Evolutionary conservation across 30 jellyfish, hydroid and myxozoan genomes (phyloP).

Genomic region (Pseudorhiza aurosa): DNA sequence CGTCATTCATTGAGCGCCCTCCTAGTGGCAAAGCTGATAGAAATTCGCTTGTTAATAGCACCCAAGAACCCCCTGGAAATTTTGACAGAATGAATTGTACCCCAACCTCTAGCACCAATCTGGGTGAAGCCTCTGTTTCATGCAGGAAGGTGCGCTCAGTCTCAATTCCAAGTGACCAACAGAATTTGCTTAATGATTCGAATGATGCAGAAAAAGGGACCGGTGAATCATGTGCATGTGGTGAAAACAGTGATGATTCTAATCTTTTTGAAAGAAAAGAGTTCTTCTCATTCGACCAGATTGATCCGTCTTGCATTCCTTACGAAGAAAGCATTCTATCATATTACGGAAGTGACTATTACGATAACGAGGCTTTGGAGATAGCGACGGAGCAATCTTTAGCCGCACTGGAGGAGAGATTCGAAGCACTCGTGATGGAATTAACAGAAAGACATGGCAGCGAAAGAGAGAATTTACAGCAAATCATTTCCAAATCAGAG

Average conservation of each 20-base stretch:
- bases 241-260: no score
- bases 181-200: neutral
- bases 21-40: no score
- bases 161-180: neutral
- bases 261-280: no score
- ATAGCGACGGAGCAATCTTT: constrained; percentile 8
- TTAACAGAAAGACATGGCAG: constrained; percentile 5
- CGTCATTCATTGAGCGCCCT: no score
- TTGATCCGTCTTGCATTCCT: constrained; percentile 5
- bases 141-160: neutral
- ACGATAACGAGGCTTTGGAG: constrained; percentile 31
- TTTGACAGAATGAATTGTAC: no score
- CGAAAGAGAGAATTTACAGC: neutral
- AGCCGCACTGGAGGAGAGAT: constrained; percentile 15
- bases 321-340: constrained; percentile 13
- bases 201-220: no score
- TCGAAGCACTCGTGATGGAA: constrained; percentile 5
- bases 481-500: neutral
- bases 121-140: neutral
- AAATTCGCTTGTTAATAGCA: no score
- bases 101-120: no score
- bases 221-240: no score
- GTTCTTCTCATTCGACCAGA: no score
- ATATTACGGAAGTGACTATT: neutral
- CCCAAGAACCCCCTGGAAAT: no score